A percentile compares a stretch with the other conserved stretches of the same genome.
Evolutionary conservation across 2,113 vertebrate genomes (phyloP).

Genomic region (Colossoma macropomum): DNA sequence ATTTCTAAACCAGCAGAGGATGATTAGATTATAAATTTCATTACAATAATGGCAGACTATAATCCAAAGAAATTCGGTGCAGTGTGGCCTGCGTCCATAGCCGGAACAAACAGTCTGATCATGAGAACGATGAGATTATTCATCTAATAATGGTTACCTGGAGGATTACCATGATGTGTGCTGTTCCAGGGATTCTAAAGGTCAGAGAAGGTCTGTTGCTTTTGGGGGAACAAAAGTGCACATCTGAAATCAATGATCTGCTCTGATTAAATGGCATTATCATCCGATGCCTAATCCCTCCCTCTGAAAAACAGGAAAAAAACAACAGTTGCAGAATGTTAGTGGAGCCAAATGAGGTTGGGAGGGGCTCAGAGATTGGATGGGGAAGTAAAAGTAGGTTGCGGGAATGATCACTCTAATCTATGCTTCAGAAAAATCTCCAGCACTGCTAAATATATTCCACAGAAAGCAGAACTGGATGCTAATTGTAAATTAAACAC

Average conservation of each 20-base stretch:
- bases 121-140: constrained; percentile 43
- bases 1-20: constrained; percentile 14
- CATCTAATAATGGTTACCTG: constrained; percentile 14
- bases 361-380: background rate
- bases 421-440: background rate
- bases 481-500: too few species aligned
- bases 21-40: constrained; percentile 59
- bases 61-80: constrained; percentile 29
- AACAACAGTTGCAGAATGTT: background rate
- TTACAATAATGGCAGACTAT: constrained; percentile 52
- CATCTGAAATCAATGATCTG: constrained; percentile 14
- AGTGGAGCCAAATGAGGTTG: background rate
- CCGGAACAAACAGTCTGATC: constrained; percentile 12
- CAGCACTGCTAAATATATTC: too few species aligned
- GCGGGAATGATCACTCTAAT: background rate
- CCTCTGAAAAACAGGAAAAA: background rate
- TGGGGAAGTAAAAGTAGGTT: background rate
- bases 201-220: background rate
- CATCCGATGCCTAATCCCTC: background rate
- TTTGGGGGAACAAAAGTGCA: background rate
- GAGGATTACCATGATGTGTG: constrained; percentile 29
- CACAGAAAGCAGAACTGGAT: too few species aligned
- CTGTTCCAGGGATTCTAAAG: constrained; percentile 10
- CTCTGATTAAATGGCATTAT: background rate
- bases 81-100: constrained; percentile 8